These are phyloP conservation scores for Spinus pinus DNA, from an alignment of 2,797 vertebrate genomes.

Conservation along the genomic window DNA sequence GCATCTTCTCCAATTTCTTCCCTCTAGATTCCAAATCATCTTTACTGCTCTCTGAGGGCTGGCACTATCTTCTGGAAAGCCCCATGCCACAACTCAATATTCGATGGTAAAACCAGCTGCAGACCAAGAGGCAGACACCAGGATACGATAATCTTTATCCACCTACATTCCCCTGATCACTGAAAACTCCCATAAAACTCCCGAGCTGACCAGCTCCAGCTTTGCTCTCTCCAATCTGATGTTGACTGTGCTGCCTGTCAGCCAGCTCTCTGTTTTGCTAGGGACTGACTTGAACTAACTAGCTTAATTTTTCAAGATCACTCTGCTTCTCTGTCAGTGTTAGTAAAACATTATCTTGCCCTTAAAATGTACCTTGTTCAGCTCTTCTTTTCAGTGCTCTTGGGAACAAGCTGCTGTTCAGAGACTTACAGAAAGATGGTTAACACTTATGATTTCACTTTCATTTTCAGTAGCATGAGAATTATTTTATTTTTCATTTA, in stretches of 20 bases:
- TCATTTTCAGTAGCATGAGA: background rate
- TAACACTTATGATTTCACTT: background rate
- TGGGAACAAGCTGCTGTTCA: background rate
- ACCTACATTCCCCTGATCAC: background rate
- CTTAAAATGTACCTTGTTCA: background rate
- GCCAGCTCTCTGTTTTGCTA: background rate
- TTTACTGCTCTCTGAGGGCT: background rate
- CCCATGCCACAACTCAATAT: accelerated
- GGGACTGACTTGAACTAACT: background rate
- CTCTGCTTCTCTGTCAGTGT: background rate
- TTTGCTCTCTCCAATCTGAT: accelerated
- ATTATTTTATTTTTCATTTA: background rate
- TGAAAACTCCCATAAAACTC: background rate
- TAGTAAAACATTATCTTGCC: background rate
- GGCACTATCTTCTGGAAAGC: background rate
- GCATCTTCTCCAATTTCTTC: background rate
- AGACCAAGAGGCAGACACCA: background rate
- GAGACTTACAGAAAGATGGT: background rate
- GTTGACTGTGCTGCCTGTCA: background rate
- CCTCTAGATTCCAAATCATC: background rate
- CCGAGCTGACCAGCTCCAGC: background rate
- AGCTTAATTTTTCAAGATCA: background rate
- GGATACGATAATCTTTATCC: accelerated
- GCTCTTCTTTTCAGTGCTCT: background rate
- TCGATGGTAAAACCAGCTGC: background rate